A percentile compares a stretch with the other conserved stretches of the same genome.
phyloP scores from a whole-genome alignment of 1,140 invertebrate species.

The Aphelinus atriplicis region DNA sequence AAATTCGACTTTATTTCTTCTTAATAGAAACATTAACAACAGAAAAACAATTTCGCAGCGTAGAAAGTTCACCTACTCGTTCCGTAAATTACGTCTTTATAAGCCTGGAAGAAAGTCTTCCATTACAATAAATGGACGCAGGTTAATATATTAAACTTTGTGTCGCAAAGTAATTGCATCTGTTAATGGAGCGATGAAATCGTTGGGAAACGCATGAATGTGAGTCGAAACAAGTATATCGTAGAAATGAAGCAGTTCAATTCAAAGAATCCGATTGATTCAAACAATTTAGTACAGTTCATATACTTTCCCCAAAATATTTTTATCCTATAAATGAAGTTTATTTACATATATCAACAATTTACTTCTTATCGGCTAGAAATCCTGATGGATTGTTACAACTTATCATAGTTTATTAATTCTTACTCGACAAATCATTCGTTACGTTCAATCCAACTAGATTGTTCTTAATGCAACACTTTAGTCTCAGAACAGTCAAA shows the following conservation, averaged over 20 bases:
- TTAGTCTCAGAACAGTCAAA: not conserved
- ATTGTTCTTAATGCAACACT: slow-evolving; percentile 22
- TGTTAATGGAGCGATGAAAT: too few relatives aligned
- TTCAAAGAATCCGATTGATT: too few relatives aligned
- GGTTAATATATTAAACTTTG: too few relatives aligned
- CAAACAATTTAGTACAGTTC: not conserved
- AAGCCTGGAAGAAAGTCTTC: not conserved
- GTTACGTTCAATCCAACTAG: slow-evolving; percentile 27
- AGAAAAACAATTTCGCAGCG: slow-evolving; percentile 22
- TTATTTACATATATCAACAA: slow-evolving; percentile 37
- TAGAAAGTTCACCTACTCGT: slow-evolving; percentile 28
- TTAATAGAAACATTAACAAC: slow-evolving; percentile 31
- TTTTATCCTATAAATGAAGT: slow-evolving; percentile 30
- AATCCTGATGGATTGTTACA: slow-evolving; percentile 7
- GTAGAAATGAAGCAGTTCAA: too few relatives aligned
- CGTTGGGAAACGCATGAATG: too few relatives aligned
- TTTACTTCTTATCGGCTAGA: slow-evolving; percentile 27
- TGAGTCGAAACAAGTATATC: too few relatives aligned
- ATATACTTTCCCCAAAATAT: slow-evolving; percentile 15
- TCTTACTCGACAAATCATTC: slow-evolving; percentile 16
- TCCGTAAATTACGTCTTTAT: slow-evolving; percentile 5
- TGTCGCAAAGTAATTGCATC: too few relatives aligned
- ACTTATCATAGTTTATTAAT: slow-evolving; percentile 1
- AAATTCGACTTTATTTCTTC: slow-evolving; percentile 26
- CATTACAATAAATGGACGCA: too few relatives aligned